These are phyloP conservation scores for Machimus rusticus DNA, from an alignment of 2,888 invertebrate genomes.

Conservation along the genomic window DNA sequence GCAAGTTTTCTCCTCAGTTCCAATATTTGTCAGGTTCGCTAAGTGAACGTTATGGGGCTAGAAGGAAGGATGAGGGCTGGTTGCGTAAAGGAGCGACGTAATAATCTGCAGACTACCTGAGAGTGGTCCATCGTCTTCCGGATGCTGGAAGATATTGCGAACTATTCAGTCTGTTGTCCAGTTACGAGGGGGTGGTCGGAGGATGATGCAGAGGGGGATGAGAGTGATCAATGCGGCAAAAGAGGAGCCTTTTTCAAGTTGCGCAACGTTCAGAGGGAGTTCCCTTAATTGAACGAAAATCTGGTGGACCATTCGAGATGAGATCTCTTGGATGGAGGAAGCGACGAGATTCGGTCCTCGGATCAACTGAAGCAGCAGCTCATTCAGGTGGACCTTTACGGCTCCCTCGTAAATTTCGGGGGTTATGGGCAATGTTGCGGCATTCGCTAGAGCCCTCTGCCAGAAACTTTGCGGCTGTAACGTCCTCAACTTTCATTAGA, in stretches of 20 bases:
- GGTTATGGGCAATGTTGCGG: neutral
- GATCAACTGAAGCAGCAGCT: neutral
- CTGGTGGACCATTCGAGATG: neutral
- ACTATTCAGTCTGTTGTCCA: neutral
- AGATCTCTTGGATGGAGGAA: neutral
- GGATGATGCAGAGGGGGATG: neutral
- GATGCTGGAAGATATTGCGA: neutral
- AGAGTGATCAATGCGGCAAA: neutral
- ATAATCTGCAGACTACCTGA: neutral
- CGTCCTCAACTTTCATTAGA: neutral
- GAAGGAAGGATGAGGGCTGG: neutral
- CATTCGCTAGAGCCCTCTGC: neutral
- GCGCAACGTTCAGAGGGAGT: neutral
- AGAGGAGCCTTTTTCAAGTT: neutral
- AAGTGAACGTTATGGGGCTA: neutral
- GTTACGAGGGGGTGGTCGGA: neutral
- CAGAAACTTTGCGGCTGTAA: neutral
- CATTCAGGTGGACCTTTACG: neutral
- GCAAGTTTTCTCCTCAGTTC: conserved; percentile 4
- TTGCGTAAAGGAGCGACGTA: neutral
- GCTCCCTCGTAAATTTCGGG: neutral
- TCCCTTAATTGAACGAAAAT: neutral
- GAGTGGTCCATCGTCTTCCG: neutral
- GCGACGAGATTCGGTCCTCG: neutral
- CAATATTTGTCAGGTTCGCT: neutral